Base-by-base conservation (phyloP, 2,113 vertebrate genomes). In the Varanus komodoensis region DNA sequence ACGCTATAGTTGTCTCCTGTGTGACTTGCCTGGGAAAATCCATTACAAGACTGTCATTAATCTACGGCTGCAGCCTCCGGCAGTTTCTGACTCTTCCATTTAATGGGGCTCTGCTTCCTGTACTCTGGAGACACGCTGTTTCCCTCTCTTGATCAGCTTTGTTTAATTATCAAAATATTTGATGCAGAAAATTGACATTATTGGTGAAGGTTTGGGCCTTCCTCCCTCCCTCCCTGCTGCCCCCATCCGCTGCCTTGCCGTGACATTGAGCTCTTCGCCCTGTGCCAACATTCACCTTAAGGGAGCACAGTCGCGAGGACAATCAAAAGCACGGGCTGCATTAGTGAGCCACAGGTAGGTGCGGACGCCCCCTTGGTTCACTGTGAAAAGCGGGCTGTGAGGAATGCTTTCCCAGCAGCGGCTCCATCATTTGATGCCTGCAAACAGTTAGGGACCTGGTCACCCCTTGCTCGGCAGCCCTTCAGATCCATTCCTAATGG, bases 81-180 rank as follows among this genome's bases (percentile, higher is more conserved):
- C 97, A 93, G 95, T 97, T 95, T 94, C 95, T 96, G 96, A 97
- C 97, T 96, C 96, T 97, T 96, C 97, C 95, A 97, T 97, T 98
- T 98, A 98, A 97, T 97, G 97, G 97, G 96, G 97, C 96, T 97
- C 95, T 96, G 97, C 97, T 97, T 98, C 97, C 98, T 96, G 97
- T 95, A 97, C 97, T 96, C 97, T 95, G 95, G 96, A 97, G 97
- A 97, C 96, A 90, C 91, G 97, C 97, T 95, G 96, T 95, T 96
- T 91, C 96, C 96, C 96, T 97, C 97, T 97, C 97, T 97, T 97
- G 97, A 97, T 97, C 97, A 98, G 97, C 97, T 97, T 98, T 97
- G 97, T 98, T 98, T 98, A 98, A 98, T 98, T 98, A 98, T 98
- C 97, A 98, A 98, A 98, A 98, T 98, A 98, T 98, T 98, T 98